Evolutionary conservation across 2,888 invertebrate genomes (phyloP).

Genomic region (Notodonta dromedarius): DNA sequence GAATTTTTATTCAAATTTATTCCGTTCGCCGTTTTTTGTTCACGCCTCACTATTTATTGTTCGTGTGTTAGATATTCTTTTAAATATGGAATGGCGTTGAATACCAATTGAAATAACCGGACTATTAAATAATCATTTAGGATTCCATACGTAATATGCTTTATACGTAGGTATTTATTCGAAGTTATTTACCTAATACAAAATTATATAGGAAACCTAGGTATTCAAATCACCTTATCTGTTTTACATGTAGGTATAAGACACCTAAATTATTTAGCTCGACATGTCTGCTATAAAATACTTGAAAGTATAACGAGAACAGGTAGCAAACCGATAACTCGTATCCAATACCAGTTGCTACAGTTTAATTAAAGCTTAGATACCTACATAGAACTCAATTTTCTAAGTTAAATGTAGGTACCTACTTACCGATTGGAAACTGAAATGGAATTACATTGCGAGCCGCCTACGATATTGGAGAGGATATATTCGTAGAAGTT

Average conservation of each 20-base stretch:
- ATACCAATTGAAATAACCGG: neutral
- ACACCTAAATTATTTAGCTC: neutral
- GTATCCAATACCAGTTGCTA: constrained; percentile 5
- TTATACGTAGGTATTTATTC: no score
- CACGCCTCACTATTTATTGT: neutral
- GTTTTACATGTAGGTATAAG: neutral
- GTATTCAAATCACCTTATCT: no score
- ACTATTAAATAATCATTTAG: neutral
- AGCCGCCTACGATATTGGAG: no score
- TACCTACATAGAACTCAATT: neutral
- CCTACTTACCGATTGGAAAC: neutral
- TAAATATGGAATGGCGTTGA: neutral
- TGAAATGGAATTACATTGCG: neutral
- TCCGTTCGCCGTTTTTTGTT: constrained; percentile 11
- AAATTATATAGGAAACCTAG: no score
- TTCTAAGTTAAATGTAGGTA: neutral
- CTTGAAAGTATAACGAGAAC: neutral
- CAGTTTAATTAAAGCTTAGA: neutral
- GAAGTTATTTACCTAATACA: no score
- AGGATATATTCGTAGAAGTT: neutral
- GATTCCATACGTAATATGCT: no score
- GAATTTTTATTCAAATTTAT: constrained; percentile 16
- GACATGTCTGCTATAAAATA: constrained; percentile 1
- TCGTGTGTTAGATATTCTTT: neutral
- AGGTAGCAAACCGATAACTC: constrained; percentile 2